Base-by-base conservation (phyloP, 1,140 invertebrate species). In the Lysiphlebus fabarum region DNA sequence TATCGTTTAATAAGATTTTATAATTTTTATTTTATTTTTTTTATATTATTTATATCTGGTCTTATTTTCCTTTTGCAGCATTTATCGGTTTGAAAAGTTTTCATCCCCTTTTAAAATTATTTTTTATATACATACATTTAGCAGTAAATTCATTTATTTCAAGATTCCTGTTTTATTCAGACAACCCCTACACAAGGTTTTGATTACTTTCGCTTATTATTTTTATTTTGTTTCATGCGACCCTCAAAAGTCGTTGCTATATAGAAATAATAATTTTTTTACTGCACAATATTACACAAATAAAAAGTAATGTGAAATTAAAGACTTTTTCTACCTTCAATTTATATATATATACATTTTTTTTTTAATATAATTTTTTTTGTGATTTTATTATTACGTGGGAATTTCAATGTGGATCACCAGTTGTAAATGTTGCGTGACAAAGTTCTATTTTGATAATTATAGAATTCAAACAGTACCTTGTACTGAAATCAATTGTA, bases 351-450 rank as follows among this genome's bases (percentile, higher is more conserved):
- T 26, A 26, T 26, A 26, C n/a, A n/a, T n/a, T n/a, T n/a, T n/a
- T 26, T 1, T 26, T 26, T 26, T 26, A 26, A 26, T 26, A 26
- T 4, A 26, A n/a, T n/a, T 26, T 26, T 26, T 26, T 26, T 26
- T 26, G 17, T 26, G 17, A 26, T 26, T 26, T 26, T 26, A 26
- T 26, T 26, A 26, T 26, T 26, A 26, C 17, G 17, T 26, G 17
- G 17, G 17, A 26, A 26, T 26, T 26, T 26, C 17, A 26, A 26
- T 26, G 17, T 26, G 17, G 17, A 26, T 26, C 17, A 11, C n/a
- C 37, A 6, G 17, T 44, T n/a, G 58, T 38, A 42, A 53, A 58
- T 54, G 51, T 62, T 36, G 61, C 61, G 61, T 62, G 61, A 58
- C 55, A 48, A 47, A 49, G 37, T 58, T 42, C 61, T 51, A 58